phyloP scores from a whole-genome alignment of 2,888 invertebrate genomes.

The Oxytorus armatus region DNA sequence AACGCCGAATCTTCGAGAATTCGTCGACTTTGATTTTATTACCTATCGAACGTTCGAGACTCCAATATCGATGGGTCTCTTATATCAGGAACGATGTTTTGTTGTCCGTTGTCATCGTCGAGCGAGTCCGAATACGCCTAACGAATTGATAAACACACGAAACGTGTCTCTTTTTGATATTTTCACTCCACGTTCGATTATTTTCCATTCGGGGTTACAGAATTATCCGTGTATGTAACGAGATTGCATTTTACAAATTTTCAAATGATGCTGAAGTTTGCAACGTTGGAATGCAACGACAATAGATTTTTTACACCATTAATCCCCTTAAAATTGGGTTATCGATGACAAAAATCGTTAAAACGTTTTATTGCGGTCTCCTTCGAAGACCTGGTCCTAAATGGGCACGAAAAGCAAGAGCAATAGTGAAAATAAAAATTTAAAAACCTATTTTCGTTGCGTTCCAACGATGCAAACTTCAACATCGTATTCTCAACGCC shows the following conservation, averaged over 20 bases:
- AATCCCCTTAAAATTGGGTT: too few relatives aligned
- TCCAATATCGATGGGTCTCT: slow-evolving; percentile 50
- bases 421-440: too few relatives aligned
- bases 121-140: slow-evolving; percentile 12
- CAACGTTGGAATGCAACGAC: too few relatives aligned
- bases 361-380: too few relatives aligned
- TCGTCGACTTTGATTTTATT: slow-evolving; percentile 57
- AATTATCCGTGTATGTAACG: not conserved
- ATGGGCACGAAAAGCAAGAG: too few relatives aligned
- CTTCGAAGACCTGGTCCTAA: too few relatives aligned
- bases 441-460: too few relatives aligned
- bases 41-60: slow-evolving; percentile 32
- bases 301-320: too few relatives aligned
- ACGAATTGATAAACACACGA: slow-evolving; percentile 36
- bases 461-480: too few relatives aligned
- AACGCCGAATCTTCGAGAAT: slow-evolving; percentile 31
- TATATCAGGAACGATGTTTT: slow-evolving; percentile 39
- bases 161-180: slow-evolving; percentile 15
- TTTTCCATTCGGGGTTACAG: not conserved
- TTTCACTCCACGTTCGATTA: not conserved
- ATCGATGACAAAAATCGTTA: too few relatives aligned
- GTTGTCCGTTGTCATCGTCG: slow-evolving; percentile 31
- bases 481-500: too few relatives aligned
- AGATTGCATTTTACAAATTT: slow-evolving; percentile 1
- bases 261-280: too few relatives aligned